A percentile compares a stretch with the other conserved stretches of the same genome.
Conservation (phyloP, 2,113 vertebrate genomes). For the Corvus moneduloides region DNA sequence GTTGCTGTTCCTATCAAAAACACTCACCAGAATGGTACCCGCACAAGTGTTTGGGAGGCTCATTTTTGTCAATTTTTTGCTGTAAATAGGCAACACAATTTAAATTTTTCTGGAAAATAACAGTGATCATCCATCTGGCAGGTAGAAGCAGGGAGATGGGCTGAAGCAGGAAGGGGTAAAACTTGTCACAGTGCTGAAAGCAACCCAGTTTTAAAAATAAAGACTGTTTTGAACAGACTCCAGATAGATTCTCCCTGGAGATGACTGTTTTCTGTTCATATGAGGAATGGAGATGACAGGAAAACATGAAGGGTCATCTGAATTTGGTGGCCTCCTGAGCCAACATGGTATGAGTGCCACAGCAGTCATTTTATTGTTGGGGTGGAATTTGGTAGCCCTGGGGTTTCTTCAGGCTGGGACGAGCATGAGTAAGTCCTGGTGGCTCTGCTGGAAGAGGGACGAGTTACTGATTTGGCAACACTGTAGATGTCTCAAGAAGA, state of each 20-base stretch:
- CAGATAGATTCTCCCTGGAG: neutral
- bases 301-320: neutral
- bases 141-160: neutral
- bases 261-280: neutral
- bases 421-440: neutral
- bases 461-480: neutral
- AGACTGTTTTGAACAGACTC: neutral
- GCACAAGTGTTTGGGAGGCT: neutral
- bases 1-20: neutral
- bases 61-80: neutral
- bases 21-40: neutral
- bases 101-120: neutral
- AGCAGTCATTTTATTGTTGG: neutral
- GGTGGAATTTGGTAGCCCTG: neutral
- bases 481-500: neutral
- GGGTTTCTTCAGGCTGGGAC: neutral
- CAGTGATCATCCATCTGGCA: neutral
- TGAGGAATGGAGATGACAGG: neutral
- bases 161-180: neutral
- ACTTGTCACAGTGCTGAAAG: neutral
- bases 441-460: neutral
- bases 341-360: neutral
- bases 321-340: neutral
- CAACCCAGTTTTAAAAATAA: neutral
- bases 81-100: neutral